These are phyloP conservation scores for Okapia johnstoni DNA, from an alignment of 2,113 vertebrate species.

Conservation along the genomic window DNA sequence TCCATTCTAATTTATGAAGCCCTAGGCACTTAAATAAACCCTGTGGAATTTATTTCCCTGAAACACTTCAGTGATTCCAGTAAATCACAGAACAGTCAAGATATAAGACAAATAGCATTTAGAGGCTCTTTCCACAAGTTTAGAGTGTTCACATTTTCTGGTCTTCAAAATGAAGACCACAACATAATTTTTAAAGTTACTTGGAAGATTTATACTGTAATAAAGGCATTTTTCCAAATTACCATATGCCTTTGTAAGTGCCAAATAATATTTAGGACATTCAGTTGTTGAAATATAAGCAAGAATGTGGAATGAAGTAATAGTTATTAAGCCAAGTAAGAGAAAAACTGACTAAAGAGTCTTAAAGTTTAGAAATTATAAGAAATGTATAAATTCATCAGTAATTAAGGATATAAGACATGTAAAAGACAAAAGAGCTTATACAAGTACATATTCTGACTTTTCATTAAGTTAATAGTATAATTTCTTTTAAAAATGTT, in stretches of 20 bases:
- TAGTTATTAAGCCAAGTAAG: conserved; percentile 12
- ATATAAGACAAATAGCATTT: conserved; percentile 38
- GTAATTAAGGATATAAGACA: not conserved
- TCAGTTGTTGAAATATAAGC: conserved; percentile 58
- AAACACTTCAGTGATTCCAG: conserved; percentile 29
- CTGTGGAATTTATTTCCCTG: conserved; percentile 9
- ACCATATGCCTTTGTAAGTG: conserved; percentile 53
- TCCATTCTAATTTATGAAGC: not conserved
- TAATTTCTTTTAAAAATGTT: not conserved
- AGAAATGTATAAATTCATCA: not conserved
- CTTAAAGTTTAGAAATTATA: not conserved
- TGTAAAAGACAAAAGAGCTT: not conserved
- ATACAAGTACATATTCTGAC: not conserved
- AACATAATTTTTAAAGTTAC: conserved; percentile 35
- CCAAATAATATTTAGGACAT: conserved; percentile 54
- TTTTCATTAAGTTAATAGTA: not conserved
- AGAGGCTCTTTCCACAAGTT: not conserved
- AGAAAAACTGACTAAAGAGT: not conserved
- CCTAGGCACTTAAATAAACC: conserved; percentile 31
- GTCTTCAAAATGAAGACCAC: not conserved
- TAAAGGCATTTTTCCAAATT: conserved; percentile 54
- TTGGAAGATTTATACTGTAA: conserved; percentile 50
- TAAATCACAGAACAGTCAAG: conserved; percentile 28
- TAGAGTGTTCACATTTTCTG: conserved; percentile 20
- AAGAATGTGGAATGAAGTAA: conserved; percentile 20